Conservation (phyloP, 2,113 vertebrate genomes). For the Gallinago undulata region DNA sequence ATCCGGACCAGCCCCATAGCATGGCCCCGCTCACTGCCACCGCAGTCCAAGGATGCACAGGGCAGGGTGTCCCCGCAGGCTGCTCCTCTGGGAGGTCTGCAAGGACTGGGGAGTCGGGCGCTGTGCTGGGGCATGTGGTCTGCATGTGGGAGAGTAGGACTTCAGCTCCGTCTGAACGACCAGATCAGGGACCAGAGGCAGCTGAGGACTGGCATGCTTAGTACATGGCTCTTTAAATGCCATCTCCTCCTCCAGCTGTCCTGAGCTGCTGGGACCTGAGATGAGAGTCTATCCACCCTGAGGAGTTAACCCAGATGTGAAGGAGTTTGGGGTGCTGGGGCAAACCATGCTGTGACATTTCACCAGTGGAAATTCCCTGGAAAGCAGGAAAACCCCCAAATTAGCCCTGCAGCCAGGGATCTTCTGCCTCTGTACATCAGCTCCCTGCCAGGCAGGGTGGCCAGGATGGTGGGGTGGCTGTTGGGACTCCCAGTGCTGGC, state of each 20-base stretch:
- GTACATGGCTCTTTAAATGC: neutral
- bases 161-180: neutral
- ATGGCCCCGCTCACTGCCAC: accelerated
- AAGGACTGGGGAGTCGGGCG: neutral
- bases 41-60: accelerated
- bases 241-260: neutral
- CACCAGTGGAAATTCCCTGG: neutral
- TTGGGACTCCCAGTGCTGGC: neutral
- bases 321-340: neutral
- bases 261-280: neutral
- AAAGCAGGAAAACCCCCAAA: neutral
- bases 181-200: neutral
- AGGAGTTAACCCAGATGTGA: neutral
- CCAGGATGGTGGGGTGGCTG: accelerated
- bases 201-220: neutral
- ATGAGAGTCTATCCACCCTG: neutral
- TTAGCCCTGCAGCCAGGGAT: accelerated
- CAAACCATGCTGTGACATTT: neutral
- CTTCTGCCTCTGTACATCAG: neutral
- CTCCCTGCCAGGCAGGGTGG: neutral
- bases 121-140: no score
- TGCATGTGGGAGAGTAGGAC: neutral
- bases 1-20: accelerated
- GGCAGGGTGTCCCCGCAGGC: neutral
- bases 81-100: neutral